phyloP scores from a whole-genome alignment of 2,888 invertebrate genomes.

The Lymantria monacha region DNA sequence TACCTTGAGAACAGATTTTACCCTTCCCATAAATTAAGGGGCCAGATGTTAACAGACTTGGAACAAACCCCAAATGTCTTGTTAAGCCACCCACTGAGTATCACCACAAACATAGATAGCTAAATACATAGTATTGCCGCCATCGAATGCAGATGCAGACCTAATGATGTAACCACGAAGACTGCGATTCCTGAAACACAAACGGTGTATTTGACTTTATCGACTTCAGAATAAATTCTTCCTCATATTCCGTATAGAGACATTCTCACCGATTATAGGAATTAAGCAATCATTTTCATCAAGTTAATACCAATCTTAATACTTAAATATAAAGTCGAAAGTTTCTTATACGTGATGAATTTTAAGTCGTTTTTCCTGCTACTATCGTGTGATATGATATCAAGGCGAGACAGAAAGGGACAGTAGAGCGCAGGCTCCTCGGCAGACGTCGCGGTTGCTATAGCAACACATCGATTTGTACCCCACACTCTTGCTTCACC shows the following conservation, averaged over 20 bases:
- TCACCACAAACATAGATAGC: constrained; percentile 49
- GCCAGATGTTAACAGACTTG: constrained; percentile 78
- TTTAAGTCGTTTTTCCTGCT: constrained; percentile 36
- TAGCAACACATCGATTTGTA: constrained; percentile 78
- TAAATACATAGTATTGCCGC: constrained; percentile 17
- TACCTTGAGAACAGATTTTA: constrained; percentile 65
- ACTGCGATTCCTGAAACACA: constrained; percentile 34
- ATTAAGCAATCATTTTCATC: neutral
- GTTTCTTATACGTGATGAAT: neutral
- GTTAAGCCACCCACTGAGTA: constrained; percentile 73
- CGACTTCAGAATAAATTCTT: constrained; percentile 62
- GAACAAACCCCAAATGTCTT: constrained; percentile 78
- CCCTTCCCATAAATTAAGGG: constrained; percentile 76
- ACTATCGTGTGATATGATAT: constrained; percentile 75
- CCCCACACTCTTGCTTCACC: constrained; percentile 49
- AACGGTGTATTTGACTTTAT: constrained; percentile 63
- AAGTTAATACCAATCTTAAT: constrained; percentile 30
- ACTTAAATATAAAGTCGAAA: accelerated
- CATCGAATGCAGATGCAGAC: constrained; percentile 24
- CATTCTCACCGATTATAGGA: constrained; percentile 35
- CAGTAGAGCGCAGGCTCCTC: constrained; percentile 80
- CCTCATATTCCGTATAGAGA: constrained; percentile 72
- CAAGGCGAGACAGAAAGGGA: constrained; percentile 81
- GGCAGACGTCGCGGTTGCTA: constrained; percentile 81
- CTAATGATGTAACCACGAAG: constrained; percentile 29